phyloP scores from a whole-genome alignment of 2,888 invertebrate genomes.

The Tortrix viridana region DNA sequence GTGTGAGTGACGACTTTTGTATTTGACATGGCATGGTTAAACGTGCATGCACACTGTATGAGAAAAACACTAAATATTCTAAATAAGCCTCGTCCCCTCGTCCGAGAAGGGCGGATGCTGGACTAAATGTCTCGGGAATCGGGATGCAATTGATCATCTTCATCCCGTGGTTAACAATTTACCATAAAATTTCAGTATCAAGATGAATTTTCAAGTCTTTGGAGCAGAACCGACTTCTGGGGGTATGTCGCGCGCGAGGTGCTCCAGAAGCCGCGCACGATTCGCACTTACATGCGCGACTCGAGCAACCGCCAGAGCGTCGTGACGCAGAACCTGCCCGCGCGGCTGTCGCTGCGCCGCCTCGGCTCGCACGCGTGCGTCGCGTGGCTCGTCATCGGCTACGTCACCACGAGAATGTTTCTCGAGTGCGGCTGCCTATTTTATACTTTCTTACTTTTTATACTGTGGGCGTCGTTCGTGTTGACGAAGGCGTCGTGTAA shows the following conservation, averaged over 20 bases:
- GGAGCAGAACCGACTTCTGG: slow-evolving; percentile 85
- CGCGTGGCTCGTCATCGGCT: slow-evolving; percentile 80
- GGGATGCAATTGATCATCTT: too few relatives aligned
- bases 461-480: slow-evolving; percentile 77
- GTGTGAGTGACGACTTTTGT: too few relatives aligned
- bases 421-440: slow-evolving; percentile 80
- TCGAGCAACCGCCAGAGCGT: slow-evolving; percentile 82
- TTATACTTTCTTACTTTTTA: slow-evolving; percentile 73
- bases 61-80: too few relatives aligned
- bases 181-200: slow-evolving; percentile 88
- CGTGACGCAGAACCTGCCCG: slow-evolving; percentile 84
- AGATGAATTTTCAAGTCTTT: slow-evolving; percentile 85
- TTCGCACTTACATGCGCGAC: slow-evolving; percentile 86
- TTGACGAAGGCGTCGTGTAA: slow-evolving; percentile 75
- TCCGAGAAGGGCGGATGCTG: too few relatives aligned
- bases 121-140: too few relatives aligned
- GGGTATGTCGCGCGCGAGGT: slow-evolving; percentile 87
- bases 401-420: slow-evolving; percentile 72
- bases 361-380: slow-evolving; percentile 87
- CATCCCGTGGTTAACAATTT: too few relatives aligned
- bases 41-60: too few relatives aligned
- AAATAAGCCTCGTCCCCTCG: too few relatives aligned
- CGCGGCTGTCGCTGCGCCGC: slow-evolving; percentile 87
- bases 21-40: too few relatives aligned
- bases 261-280: slow-evolving; percentile 85